phyloP scores from a whole-genome alignment of 2,113 vertebrate species.

The Rhynchopsitta pachyrhyncha region DNA sequence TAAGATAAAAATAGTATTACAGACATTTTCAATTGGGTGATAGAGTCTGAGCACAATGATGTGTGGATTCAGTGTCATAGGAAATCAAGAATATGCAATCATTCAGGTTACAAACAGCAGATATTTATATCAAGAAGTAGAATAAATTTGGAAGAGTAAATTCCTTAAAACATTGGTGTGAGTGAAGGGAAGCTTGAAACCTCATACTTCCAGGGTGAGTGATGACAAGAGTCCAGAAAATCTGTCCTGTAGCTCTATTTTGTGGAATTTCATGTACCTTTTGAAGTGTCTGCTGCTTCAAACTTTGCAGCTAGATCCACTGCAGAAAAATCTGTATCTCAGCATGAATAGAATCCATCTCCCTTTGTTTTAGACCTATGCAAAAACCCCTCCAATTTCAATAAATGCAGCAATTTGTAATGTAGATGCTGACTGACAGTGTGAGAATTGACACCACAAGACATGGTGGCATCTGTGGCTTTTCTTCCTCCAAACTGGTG shows the following conservation, averaged over 20 bases:
- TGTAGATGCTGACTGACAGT: accelerated
- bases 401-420: neutral
- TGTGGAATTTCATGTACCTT: neutral
- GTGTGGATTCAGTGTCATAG: neutral
- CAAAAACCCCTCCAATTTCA: neutral
- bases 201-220: neutral
- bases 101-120: neutral
- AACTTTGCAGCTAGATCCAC: neutral
- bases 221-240: neutral
- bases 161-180: neutral
- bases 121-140: neutral
- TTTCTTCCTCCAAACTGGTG: neutral
- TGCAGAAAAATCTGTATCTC: neutral
- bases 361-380: neutral
- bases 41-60: neutral
- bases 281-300: neutral
- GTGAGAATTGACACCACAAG: neutral
- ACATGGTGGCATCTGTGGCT: neutral
- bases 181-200: neutral
- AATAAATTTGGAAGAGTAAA: neutral
- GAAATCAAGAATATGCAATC: neutral
- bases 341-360: neutral
- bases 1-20: neutral
- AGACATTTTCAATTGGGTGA: neutral
- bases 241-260: neutral